A percentile compares a stretch with the other conserved stretches of the same genome.
These are phyloP conservation scores for Platerodrilus igneus DNA, from an alignment of 2,888 invertebrate species.

Conservation along the genomic window DNA sequence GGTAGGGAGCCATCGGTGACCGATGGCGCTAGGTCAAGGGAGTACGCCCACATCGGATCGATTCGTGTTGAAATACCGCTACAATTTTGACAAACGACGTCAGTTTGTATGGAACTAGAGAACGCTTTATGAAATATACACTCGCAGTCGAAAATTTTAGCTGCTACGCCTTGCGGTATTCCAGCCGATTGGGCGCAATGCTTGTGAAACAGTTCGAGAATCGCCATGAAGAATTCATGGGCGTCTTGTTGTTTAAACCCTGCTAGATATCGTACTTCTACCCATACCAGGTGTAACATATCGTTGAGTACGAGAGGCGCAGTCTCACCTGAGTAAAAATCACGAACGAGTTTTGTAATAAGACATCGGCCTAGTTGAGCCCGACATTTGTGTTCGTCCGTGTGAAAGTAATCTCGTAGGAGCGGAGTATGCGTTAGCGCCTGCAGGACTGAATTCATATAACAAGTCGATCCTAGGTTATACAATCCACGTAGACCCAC, in stretches of 20 bases:
- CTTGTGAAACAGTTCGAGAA: conserved; percentile 86
- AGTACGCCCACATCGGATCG: conserved; percentile 98
- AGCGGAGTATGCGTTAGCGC: conserved; percentile 93
- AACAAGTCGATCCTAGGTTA: conserved; percentile 96
- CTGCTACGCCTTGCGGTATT: conserved; percentile 22
- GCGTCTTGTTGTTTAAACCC: conserved; percentile 98
- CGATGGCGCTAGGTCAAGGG: conserved; percentile 77
- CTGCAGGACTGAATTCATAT: conserved; percentile 97
- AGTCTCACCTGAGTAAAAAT: conserved; percentile 90
- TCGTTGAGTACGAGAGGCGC: conserved; percentile 85
- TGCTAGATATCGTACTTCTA: conserved; percentile 89
- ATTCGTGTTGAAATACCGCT: conserved; percentile 93
- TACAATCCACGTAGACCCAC: conserved; percentile 89
- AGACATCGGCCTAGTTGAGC: conserved; percentile 70
- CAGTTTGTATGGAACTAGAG: conserved; percentile 92
- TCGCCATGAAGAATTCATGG: conserved; percentile 97
- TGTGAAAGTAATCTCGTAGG: conserved; percentile 90
- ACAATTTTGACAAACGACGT: conserved; percentile 93
- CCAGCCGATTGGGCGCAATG: conserved; percentile 54
- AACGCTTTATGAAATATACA: conserved; percentile 98
- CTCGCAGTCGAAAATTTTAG: conserved; percentile 58
- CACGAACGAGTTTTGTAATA: conserved; percentile 91
- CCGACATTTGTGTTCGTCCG: conserved; percentile 86
- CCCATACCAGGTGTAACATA: conserved; percentile 91
- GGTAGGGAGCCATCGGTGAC: conserved; percentile 56